A percentile compares a stretch with the other conserved stretches of the same genome.
Conservation (phyloP, 2,797 vertebrate species). For the Pelobates cultripes region DNA sequence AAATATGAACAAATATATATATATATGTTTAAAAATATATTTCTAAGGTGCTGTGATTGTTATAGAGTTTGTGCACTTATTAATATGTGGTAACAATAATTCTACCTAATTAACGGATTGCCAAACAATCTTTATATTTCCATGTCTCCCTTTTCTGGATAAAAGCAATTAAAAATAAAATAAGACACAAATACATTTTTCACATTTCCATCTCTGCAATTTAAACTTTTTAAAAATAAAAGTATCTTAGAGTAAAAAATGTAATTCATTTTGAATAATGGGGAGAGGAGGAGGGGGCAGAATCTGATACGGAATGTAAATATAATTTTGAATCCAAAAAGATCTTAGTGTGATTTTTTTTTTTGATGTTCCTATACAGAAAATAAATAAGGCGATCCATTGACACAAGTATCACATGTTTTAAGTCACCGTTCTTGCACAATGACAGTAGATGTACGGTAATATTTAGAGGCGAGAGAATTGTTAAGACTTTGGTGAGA, state of each 20-base stretch:
- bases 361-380: no score
- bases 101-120: no score
- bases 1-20: constrained; percentile 19
- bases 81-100: no score
- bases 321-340: no score
- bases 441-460: constrained; percentile 21
- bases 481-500: neutral
- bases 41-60: constrained; percentile 32
- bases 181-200: neutral
- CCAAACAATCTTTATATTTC: no score
- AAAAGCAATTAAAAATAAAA: neutral
- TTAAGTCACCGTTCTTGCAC: neutral
- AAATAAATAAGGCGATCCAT: neutral
- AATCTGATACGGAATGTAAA: no score
- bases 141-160: neutral
- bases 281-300: no score
- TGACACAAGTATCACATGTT: neutral
- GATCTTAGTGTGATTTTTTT: no score
- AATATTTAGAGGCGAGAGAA: neutral
- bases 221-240: no score
- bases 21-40: constrained; percentile 44
- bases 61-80: constrained; percentile 13
- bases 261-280: neutral
- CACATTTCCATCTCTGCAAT: no score
- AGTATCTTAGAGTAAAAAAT: no score